These are phyloP conservation scores for Synergus laeviventris DNA, from an alignment of 2,888 invertebrate species.

Conservation along the genomic window DNA sequence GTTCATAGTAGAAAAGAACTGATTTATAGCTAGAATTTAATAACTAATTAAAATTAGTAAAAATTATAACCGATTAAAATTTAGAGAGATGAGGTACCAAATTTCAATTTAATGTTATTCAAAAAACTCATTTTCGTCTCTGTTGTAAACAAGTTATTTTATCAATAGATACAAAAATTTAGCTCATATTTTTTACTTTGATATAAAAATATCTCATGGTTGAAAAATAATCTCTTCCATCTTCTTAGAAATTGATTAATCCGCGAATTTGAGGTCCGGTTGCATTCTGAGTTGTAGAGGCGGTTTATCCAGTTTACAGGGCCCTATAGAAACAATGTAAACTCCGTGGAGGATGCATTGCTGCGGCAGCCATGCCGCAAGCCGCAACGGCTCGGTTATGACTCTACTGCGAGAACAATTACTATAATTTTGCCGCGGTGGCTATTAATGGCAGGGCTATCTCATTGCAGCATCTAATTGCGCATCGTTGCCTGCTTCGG, in stretches of 20 bases:
- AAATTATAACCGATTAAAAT: too few species aligned
- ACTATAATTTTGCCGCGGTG: slow-evolving; percentile 49
- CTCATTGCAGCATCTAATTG: slow-evolving; percentile 50
- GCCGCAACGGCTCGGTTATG: slow-evolving; percentile 44
- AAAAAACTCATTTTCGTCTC: too few species aligned
- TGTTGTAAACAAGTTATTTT: too few species aligned
- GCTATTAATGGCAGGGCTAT: slow-evolving; percentile 48
- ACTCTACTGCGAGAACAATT: slow-evolving; percentile 45
- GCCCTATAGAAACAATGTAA: slow-evolving; percentile 31
- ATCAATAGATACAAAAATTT: too few species aligned
- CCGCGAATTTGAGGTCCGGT: not conserved
- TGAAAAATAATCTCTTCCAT: too few species aligned
- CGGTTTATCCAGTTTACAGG: slow-evolving; percentile 32
- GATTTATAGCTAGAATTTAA: too few species aligned
- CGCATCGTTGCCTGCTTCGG: slow-evolving; percentile 36
- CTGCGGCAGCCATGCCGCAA: slow-evolving; percentile 19
- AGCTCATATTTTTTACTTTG: too few species aligned
- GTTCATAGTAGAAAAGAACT: too few species aligned
- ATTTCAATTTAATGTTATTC: too few species aligned
- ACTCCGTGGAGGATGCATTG: slow-evolving; percentile 25
- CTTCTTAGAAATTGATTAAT: not conserved
- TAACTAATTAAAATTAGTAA: too few species aligned
- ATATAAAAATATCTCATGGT: too few species aligned
- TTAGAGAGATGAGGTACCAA: too few species aligned
- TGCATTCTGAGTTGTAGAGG: slow-evolving; percentile 30